Base-by-base conservation (phyloP, 2,888 invertebrate species). In the Folsomia candida region DNA sequence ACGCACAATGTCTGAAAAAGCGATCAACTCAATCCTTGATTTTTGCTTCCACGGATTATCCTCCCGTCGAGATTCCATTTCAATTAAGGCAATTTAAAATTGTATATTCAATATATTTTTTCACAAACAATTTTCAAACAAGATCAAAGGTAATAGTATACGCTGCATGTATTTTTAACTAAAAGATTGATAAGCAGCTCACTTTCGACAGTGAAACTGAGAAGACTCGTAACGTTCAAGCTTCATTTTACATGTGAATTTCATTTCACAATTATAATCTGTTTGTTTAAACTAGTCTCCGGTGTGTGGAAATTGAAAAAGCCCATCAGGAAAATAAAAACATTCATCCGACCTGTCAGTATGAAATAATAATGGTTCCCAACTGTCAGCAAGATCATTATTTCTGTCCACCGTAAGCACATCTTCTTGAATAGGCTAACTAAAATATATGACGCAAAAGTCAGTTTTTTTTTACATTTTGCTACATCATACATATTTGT, bases 41-140 rank as follows among this genome's bases (percentile, higher is more conserved):
- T 74, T 76, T 9, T 73, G 70, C 72, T 73, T 76, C 76, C 76
- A 76, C 6, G 76, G 76, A 60, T 76, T 76, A 61, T 75, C 74
- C 27, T 68, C 72, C 11, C 61, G 4, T 18, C 54, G 11, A 4
- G 14, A 20, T 26, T 65, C 65, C 65, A 65, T 65, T 14, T 24
- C 37, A n/a, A n/a, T n/a, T 59, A 9, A 9, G 18, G 47, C 47
- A n/a, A n/a, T n/a, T n/a, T n/a, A n/a, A n/a, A n/a, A n/a, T n/a
- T n/a, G n/a, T n/a, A n/a, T n/a, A n/a, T n/a, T n/a, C n/a, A n/a
- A n/a, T n/a, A n/a, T n/a, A n/a, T n/a, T n/a, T n/a, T n/a, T n/a
- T n/a, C n/a, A n/a, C n/a, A n/a, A n/a, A n/a, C n/a, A n/a, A n/a
- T n/a, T n/a, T n/a, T n/a, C n/a, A n/a, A n/a, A n/a, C n/a, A n/a